Percentiles rank a stretch among this genome's conserved stretches.
These are phyloP conservation scores for Galerucella nymphaeae DNA, from an alignment of 2,888 invertebrate species.

Conservation along the genomic window DNA sequence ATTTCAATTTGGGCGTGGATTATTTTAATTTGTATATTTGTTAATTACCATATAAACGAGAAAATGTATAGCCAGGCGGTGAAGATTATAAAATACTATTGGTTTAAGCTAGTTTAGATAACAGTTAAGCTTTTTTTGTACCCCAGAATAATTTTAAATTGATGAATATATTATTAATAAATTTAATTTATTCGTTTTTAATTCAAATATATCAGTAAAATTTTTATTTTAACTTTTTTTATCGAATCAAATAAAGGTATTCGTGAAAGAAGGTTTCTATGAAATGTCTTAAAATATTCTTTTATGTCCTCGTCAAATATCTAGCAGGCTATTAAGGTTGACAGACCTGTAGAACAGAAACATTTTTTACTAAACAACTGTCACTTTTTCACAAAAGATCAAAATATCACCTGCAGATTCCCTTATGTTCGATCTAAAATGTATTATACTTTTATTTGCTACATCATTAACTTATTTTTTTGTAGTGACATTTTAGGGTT, in stretches of 20 bases:
- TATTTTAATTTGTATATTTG: slow-evolving; percentile 18
- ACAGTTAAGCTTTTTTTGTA: not conserved
- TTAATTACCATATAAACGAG: slow-evolving; percentile 8
- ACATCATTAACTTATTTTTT: slow-evolving; percentile 13
- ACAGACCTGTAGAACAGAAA: slow-evolving; percentile 3
- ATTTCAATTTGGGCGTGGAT: not conserved
- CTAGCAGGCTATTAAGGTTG: not conserved
- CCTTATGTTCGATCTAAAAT: slow-evolving; percentile 2
- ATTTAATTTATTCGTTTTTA: no score
- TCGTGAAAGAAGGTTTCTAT: not conserved
- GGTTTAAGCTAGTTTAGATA: not conserved
- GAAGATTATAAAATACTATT: not conserved
- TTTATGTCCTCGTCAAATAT: not conserved
- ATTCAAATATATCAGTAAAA: no score
- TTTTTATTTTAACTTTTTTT: no score
- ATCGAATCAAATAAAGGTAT: no score
- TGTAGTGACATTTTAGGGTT: slow-evolving; percentile 14
- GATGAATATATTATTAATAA: no score
- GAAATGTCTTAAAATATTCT: not conserved
- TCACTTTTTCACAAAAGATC: slow-evolving; percentile 9
- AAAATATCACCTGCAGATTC: slow-evolving; percentile 10
- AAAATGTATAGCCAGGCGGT: not conserved
- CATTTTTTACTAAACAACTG: slow-evolving; percentile 4
- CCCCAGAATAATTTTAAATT: no score
- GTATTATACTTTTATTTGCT: slow-evolving; percentile 18